Evolutionary conservation across 1,140 invertebrate species (phyloP).

Genomic region (Eurosta solidaginis): DNA sequence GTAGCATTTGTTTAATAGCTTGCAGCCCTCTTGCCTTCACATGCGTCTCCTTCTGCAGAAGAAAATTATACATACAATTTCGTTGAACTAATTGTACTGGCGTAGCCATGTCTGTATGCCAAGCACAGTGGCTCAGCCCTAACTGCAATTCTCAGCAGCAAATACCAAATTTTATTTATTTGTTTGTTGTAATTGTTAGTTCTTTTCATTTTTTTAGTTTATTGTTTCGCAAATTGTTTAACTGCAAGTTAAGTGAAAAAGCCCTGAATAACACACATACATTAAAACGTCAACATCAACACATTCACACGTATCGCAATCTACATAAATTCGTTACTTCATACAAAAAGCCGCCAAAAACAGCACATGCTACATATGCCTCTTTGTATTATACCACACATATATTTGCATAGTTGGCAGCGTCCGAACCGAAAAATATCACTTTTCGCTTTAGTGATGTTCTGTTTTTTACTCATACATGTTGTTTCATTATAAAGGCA

Average conservation of each 20-base stretch:
- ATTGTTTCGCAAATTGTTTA: slow-evolving; percentile 31
- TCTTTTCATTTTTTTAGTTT: neutral
- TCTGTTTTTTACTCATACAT: neutral
- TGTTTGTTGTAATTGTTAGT: neutral
- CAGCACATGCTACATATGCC: no score
- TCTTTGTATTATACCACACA: no score
- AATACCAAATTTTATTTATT: neutral
- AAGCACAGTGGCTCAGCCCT: neutral
- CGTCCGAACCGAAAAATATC: neutral
- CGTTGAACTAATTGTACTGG: no score
- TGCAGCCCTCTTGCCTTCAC: no score
- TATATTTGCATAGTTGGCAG: slow-evolving; percentile 31
- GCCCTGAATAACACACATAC: slow-evolving; percentile 21
- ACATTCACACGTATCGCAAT: neutral
- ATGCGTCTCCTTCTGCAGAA: no score
- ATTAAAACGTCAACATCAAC: neutral
- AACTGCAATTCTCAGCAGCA: neutral
- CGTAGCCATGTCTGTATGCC: slow-evolving; percentile 1
- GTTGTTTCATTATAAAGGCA: no score
- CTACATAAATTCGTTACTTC: neutral
- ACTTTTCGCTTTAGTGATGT: no score
- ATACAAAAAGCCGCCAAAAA: neutral
- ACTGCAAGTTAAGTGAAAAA: slow-evolving; percentile 36
- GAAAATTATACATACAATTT: no score
- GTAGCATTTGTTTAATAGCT: no score